Evolutionary conservation across 2,113 vertebrate species (phyloP).

Genomic region (Dryoscopus gambensis): DNA sequence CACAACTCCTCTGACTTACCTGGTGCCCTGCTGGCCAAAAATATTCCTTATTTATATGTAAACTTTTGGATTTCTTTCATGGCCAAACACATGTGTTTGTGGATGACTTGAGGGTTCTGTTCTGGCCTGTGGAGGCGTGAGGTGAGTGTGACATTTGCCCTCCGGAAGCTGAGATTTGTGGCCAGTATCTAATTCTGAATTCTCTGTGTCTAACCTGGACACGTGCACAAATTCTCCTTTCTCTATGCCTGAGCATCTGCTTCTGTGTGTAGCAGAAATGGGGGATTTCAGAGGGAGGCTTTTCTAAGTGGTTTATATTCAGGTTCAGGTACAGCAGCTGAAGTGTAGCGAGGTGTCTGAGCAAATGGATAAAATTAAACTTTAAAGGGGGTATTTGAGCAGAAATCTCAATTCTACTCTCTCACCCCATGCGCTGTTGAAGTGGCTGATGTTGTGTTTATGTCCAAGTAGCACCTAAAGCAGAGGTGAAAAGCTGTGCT

Average conservation of each 20-base stretch:
- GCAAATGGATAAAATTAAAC: not conserved
- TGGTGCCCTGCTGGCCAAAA: not conserved
- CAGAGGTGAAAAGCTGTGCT: not conserved
- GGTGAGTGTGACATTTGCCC: not conserved
- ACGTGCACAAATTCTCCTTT: not conserved
- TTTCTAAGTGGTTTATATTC: not conserved
- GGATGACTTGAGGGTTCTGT: not conserved
- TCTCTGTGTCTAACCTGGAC: not conserved
- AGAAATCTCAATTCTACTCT: not conserved
- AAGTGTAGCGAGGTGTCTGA: not conserved
- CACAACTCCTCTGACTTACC: not conserved
- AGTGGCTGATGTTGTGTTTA: not conserved
- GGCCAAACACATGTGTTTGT: not conserved
- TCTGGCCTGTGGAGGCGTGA: not conserved
- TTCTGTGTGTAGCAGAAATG: rapidly evolving
- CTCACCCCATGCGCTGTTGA: not conserved
- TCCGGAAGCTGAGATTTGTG: not conserved
- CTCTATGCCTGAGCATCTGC: not conserved
- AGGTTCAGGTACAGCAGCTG: not conserved
- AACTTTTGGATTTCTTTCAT: not conserved
- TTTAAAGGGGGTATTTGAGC: not conserved
- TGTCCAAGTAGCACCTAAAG: not conserved
- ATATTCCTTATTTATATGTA: not conserved
- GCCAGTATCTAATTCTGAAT: rapidly evolving
- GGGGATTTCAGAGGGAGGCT: not conserved